Evolutionary conservation across 1,140 invertebrate genomes (phyloP), one percentile per base, ranked within the genome.

Genomic region (Papilio glaucus): DNA sequence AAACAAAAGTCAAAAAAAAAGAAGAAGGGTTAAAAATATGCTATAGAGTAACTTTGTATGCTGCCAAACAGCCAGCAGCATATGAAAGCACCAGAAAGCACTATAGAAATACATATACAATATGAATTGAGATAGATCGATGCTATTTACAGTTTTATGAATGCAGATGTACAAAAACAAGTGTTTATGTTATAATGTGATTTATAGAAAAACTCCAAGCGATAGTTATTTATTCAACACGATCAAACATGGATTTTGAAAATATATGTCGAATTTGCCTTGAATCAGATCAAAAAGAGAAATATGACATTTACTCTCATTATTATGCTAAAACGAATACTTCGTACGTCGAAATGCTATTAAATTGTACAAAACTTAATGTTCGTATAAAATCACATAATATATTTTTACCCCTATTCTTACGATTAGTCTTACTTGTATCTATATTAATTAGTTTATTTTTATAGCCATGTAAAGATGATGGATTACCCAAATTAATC

Each of bases 261-360:
- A 78, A 76, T 77, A 85, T 89, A 71, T 90, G 89, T 81, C 80
- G 89, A 72, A 79, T 89, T 45, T 92, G 90, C 73, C 81, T 91
- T 1, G 75, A 84, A 77, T 69, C 79, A 10, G 79, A 82, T 3
- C 49, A 57, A 70, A 84, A 83, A 84, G 57, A 77, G 75, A 81
- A 76, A 57, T 86, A 76, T 13, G 85, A 92, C 84, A 88, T 92
- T 80, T 91, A 81, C 70, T 88, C 81, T 8, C 81, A 77, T 81
- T 87, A 78, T 85, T 88, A 83, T 79, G 62, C 74, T 60, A 90
- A 90, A 84, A 82, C 76, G 57, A 88, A 88, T 60, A 84, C 75
- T 38, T 78, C 86, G 29, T 90, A 88, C 69, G 75, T 77, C 39
- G 86, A 91, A 73, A 92, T 92, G 88, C 61, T 92, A 38, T 76